phyloP scores from a whole-genome alignment of 2,888 invertebrate species.

The Augochlorella aurata region DNA sequence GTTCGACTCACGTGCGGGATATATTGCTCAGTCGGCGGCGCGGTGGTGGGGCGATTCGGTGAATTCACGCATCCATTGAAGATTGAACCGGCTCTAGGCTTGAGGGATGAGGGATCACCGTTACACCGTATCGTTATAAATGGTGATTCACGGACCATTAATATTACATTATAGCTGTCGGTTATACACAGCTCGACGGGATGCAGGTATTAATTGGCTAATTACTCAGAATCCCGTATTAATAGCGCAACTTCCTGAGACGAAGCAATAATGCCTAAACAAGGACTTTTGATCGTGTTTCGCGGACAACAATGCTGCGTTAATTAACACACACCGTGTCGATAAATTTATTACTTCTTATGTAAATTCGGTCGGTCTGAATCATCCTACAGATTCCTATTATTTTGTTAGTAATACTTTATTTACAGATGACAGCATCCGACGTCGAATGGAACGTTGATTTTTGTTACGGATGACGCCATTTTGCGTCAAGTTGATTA shows the following conservation, averaged over 20 bases:
- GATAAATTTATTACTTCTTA: no score
- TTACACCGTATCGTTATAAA: conserved; percentile 62
- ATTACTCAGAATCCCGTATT: conserved; percentile 66
- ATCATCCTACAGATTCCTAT: no score
- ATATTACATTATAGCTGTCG: conserved; percentile 50
- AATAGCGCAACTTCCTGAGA: conserved; percentile 40
- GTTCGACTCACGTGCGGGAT: conserved; percentile 34
- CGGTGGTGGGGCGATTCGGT: conserved; percentile 6
- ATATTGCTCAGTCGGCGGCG: conserved; percentile 8
- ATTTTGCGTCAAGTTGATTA: no score
- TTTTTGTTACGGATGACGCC: no score
- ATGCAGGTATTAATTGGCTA: conserved; percentile 71
- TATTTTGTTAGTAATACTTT: no score
- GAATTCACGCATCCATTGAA: conserved; percentile 36
- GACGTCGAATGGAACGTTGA: no score
- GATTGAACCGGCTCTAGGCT: conserved; percentile 31
- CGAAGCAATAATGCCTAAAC: background rate
- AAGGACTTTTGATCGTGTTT: background rate
- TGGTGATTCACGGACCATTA: conserved; percentile 64
- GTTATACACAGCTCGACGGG: conserved; percentile 40
- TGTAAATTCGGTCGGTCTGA: no score
- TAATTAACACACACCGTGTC: no score
- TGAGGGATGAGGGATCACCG: conserved; percentile 49
- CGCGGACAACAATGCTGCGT: background rate
- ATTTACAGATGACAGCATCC: no score